These are phyloP conservation scores for Loris lydekkerianus DNA, from an alignment of 2,797 vertebrate genomes.

Conservation along the genomic window DNA sequence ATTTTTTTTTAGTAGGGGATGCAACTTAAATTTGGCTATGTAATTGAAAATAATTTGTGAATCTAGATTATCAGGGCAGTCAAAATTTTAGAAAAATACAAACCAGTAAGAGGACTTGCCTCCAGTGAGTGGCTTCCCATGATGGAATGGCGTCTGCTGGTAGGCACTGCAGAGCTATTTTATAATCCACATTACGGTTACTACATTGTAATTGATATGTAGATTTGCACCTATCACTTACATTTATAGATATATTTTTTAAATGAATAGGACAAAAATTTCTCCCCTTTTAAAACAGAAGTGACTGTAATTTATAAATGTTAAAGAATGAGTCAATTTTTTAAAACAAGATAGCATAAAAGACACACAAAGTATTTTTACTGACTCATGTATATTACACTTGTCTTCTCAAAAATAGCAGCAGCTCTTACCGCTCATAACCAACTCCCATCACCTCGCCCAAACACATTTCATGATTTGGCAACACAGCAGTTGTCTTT, in stretches of 20 bases:
- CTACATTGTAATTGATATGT: not conserved
- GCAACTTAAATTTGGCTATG: not conserved
- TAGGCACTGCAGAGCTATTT: not conserved
- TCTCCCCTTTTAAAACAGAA: not conserved
- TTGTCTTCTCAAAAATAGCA: conserved; percentile 51
- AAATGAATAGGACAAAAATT: not conserved
- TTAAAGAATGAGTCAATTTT: conserved; percentile 31
- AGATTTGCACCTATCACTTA: not conserved
- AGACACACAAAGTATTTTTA: conserved; percentile 18
- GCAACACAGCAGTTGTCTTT: conserved; percentile 46
- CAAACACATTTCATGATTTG: conserved; percentile 37
- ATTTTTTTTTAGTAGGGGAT: not conserved
- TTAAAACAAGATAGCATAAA: not conserved
- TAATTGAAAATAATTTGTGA: not conserved
- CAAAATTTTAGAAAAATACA: not conserved
- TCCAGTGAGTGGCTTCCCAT: not conserved
- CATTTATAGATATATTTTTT: not conserved
- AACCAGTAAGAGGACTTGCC: not conserved
- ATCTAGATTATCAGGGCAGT: not conserved
- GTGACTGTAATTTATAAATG: not conserved
- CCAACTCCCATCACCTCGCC: not conserved
- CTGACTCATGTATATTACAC: conserved; percentile 40
- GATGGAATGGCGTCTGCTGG: not conserved
- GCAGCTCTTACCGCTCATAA: not conserved
- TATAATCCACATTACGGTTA: not conserved